phyloP scores from a whole-genome alignment of 2,113 vertebrate genomes.

The Gymnobelideus leadbeateri region DNA sequence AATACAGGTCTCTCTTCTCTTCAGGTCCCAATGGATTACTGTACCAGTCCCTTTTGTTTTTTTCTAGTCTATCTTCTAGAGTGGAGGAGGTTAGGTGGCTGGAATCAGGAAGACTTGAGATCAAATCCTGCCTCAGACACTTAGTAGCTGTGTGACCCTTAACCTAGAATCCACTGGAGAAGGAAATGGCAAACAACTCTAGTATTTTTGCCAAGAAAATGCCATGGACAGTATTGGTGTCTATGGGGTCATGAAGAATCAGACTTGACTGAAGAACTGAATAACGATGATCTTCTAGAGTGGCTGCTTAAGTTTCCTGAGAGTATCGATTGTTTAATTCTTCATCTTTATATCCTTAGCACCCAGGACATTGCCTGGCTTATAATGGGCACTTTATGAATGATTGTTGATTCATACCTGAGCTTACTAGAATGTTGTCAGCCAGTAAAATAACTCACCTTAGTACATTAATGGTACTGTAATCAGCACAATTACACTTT shows the following conservation, averaged over 20 bases:
- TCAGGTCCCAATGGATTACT: neutral
- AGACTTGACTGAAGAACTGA: neutral
- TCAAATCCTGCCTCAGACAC: neutral
- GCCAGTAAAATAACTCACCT: neutral
- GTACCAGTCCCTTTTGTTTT: neutral
- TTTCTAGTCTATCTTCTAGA: neutral
- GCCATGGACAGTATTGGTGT: neutral
- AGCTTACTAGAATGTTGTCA: neutral
- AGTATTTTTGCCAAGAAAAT: neutral
- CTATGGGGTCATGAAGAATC: neutral
- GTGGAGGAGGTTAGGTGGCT: neutral
- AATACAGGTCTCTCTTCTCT: neutral
- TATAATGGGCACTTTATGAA: neutral
- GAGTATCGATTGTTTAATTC: neutral
- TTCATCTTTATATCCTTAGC: neutral
- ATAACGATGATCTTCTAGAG: neutral
- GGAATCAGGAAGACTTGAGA: neutral
- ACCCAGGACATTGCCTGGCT: neutral
- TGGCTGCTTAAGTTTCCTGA: neutral
- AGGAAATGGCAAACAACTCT: neutral
- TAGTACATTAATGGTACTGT: constrained; percentile 35
- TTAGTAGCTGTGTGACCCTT: neutral
- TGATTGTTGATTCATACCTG: neutral
- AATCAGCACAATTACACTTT: constrained; percentile 1
- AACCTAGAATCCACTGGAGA: neutral